Evolutionary conservation across 2,888 invertebrate species (phyloP).

Genomic region (Hoplodrina ambigua): DNA sequence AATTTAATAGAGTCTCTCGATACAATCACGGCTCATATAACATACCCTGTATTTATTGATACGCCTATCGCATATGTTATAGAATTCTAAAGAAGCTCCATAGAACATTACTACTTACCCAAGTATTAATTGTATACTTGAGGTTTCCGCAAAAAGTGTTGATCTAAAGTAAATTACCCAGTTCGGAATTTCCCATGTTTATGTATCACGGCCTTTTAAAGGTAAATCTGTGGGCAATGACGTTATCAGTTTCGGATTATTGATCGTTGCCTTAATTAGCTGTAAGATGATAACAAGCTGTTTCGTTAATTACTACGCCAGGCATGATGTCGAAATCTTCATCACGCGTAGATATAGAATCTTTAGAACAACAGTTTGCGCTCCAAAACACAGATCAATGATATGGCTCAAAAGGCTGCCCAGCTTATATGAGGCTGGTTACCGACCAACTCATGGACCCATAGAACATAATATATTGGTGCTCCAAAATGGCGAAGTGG

Average conservation of each 20-base stretch:
- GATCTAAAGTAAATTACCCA: constrained; percentile 17
- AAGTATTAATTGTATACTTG: neutral
- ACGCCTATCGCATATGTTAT: constrained; percentile 17
- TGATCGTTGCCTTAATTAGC: constrained; percentile 31
- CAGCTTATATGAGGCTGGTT: too few species aligned
- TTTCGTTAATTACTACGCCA: constrained; percentile 2
- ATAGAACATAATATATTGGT: too few species aligned
- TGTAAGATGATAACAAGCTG: constrained; percentile 11
- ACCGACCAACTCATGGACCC: too few species aligned
- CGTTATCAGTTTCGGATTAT: constrained; percentile 32
- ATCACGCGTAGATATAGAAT: neutral
- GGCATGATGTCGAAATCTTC: neutral
- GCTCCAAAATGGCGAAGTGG: too few species aligned
- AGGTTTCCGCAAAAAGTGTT: constrained; percentile 18
- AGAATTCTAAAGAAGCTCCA: neutral
- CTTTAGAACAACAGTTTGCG: neutral
- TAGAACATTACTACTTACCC: neutral
- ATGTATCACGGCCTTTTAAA: constrained; percentile 16
- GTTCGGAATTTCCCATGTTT: constrained; percentile 35
- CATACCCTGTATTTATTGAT: constrained; percentile 13
- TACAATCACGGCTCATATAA: constrained; percentile 28
- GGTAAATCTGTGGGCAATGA: constrained; percentile 21
- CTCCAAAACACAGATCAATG: too few species aligned
- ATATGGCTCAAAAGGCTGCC: too few species aligned
- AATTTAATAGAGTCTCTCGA: constrained; percentile 44